These are phyloP conservation scores for Sterna hirundo DNA, from an alignment of 2,113 vertebrate species.

Conservation along the genomic window DNA sequence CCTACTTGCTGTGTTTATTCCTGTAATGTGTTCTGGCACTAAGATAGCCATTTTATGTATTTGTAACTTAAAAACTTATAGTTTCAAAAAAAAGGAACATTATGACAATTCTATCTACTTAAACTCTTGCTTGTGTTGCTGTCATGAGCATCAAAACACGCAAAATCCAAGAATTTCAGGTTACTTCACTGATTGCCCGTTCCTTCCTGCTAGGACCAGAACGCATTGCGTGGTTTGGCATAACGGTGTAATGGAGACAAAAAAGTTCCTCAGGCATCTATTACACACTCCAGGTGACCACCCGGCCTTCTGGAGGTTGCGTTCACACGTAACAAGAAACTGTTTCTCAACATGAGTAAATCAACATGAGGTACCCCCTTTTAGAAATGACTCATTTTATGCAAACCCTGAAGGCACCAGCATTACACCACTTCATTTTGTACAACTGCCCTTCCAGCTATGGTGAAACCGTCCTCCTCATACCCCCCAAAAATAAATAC, in stretches of 20 bases:
- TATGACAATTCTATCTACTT: neutral
- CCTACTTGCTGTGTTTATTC: neutral
- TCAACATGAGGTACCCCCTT: neutral
- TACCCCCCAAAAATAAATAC: rapidly evolving
- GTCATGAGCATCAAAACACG: neutral
- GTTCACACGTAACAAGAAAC: neutral
- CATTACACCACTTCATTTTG: neutral
- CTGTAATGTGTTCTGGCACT: neutral
- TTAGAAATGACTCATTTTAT: neutral
- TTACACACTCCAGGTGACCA: rapidly evolving
- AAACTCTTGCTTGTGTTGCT: neutral
- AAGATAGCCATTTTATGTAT: neutral
- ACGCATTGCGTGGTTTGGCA: rapidly evolving
- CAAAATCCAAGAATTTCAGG: neutral
- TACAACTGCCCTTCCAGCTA: neutral
- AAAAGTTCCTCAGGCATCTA: neutral
- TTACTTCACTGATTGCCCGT: neutral
- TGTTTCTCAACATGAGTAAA: neutral
- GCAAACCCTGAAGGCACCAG: neutral
- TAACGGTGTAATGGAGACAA: rapidly evolving
- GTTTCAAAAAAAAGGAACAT: neutral
- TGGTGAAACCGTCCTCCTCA: neutral
- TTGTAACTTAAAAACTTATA: neutral
- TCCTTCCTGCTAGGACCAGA: neutral
- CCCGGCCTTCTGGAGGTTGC: rapidly evolving